Conservation (phyloP, 1,140 invertebrate species). For the Zaprionus ornatus region DNA sequence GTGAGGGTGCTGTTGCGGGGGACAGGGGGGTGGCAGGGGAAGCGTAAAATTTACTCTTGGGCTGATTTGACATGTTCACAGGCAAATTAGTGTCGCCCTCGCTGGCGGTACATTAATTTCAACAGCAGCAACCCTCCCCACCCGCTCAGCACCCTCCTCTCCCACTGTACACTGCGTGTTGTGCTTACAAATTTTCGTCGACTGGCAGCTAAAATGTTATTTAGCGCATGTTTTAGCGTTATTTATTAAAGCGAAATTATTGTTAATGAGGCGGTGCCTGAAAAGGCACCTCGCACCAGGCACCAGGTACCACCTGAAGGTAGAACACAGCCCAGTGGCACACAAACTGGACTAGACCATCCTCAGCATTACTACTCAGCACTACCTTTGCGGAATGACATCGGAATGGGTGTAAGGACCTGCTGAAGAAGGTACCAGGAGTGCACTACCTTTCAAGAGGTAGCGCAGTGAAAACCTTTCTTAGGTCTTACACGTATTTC, state of each 20-base stretch:
- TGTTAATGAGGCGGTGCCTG: slow-evolving; percentile 67
- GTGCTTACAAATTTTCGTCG: slow-evolving; percentile 51
- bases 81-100: slow-evolving; percentile 78
- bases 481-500: too few relatives aligned
- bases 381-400: background rate
- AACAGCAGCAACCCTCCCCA: slow-evolving; percentile 19
- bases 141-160: background rate
- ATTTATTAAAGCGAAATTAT: slow-evolving; percentile 82
- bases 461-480: too few relatives aligned
- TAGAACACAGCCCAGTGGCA: background rate
- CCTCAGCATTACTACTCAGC: background rate
- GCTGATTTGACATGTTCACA: slow-evolving; percentile 82
- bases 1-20: too few relatives aligned
- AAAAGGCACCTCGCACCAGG: background rate
- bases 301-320: background rate
- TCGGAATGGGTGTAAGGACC: background rate
- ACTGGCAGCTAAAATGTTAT: slow-evolving; percentile 72
- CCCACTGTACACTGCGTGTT: slow-evolving; percentile 33
- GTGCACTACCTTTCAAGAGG: too few relatives aligned
- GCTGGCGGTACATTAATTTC: slow-evolving; percentile 75
- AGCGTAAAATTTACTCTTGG: slow-evolving; percentile 74
- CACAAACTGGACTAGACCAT: background rate
- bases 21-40: background rate
- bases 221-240: slow-evolving; percentile 82
- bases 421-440: background rate